Base-by-base conservation (phyloP, 2,888 invertebrate species). In the Hemicrepidius hirtus region DNA sequence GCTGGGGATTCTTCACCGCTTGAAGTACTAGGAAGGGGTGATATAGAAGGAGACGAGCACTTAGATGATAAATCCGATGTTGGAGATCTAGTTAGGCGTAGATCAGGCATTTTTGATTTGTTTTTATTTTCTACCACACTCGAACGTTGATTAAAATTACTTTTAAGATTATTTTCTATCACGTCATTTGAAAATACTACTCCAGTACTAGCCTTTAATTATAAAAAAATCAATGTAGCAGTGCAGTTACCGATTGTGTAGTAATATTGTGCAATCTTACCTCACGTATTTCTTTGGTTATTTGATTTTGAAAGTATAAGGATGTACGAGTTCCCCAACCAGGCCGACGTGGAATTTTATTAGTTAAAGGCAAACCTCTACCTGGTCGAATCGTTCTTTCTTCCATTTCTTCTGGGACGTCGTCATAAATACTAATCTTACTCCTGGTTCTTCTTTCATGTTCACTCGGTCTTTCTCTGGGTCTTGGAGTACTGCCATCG, bases 381-480 rank as follows among this genome's bases (percentile, higher is more conserved):
- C 60, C 64, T 7, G 53, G 59, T 10, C 50, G 69, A 65, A 59
- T 24, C 7, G 41, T 9, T 13, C 13, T 28, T 32, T 24, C 21
- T 41, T 37, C 20, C n/a, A 55, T 55, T n/a, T 66, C 60, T n/a
- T 69, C 21, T 0, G 32, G 12, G n/a, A 40, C 32, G 16, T 55
- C 55, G 10, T 73, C 73, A 55, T 53, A 73, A 24, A 73, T 32
- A 35, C 73, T 73, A 0, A 65, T 37, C 50, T 69, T 73, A 1
- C 59, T 44, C 18, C 68, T 24, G 12, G 65, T 18, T 20, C 50
- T 64, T 10, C 50, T 49, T 35, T 32, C 59, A 10, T 59, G 50
- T 7, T 40, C 44, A 32, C 69, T 73, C 0, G 69, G 68, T 41
- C 13, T 18, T 12, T 12, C 9, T 50, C 10, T 21, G 3, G 4